These are phyloP conservation scores for Chanos chanos DNA, from an alignment of 2,797 vertebrate genomes.

Conservation along the genomic window DNA sequence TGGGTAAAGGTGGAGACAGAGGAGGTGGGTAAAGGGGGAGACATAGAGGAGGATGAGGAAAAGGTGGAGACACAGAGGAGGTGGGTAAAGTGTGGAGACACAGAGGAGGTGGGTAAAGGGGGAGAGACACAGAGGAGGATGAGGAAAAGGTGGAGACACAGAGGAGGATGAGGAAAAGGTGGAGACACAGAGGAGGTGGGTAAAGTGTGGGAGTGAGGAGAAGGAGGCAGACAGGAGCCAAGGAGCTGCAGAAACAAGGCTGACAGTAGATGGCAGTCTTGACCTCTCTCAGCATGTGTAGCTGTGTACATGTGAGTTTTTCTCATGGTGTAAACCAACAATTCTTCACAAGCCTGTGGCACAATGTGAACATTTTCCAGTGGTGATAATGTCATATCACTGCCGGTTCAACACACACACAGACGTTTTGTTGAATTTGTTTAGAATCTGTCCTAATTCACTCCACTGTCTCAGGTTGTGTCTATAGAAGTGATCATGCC, in stretches of 20 bases:
- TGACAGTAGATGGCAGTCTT: constrained; percentile 95
- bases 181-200: constrained; percentile 16
- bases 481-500: too few species aligned
- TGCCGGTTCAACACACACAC: constrained; percentile 24
- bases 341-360: constrained; percentile 26
- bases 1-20: too few species aligned
- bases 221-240: constrained; percentile 32
- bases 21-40: constrained; percentile 59
- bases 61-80: neutral
- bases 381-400: constrained; percentile 26
- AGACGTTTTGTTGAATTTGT: constrained; percentile 15
- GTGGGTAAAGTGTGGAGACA: constrained; percentile 19
- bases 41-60: constrained; percentile 20
- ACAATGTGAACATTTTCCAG: constrained; percentile 29
- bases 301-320: constrained; percentile 14
- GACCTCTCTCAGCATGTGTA: constrained; percentile 69
- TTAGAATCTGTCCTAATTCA: neutral
- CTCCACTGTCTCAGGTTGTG: neutral
- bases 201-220: too few species aligned
- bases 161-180: constrained; percentile 3
- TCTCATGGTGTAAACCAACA: constrained; percentile 24
- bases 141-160: constrained; percentile 23
- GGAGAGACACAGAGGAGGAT: neutral
- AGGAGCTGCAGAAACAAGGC: constrained; percentile 62
- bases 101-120: neutral